Base-by-base conservation (phyloP, 1,140 invertebrate genomes). In the Sycobia sp. region DNA sequence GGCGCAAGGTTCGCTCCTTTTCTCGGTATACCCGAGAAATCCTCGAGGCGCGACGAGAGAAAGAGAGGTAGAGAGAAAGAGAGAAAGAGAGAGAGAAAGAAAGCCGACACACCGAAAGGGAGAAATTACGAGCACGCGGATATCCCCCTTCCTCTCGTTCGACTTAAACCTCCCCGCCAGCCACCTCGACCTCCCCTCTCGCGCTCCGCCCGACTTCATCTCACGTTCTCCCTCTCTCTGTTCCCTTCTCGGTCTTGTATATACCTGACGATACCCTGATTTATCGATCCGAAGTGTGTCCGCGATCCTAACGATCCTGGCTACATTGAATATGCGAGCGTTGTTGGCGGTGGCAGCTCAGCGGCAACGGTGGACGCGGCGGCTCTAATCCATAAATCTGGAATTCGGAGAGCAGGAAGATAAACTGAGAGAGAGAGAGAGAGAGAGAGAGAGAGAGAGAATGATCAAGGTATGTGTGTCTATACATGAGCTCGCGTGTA, bases 231-330 rank as follows among this genome's bases (percentile, higher is more conserved):
- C n/a, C n/a, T n/a, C n/a, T n/a, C n/a, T n/a, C n/a, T n/a, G n/a
- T n/a, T n/a, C n/a, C n/a, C n/a, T n/a, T n/a, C n/a, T n/a, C n/a
- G n/a, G n/a, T n/a, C n/a, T n/a, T 20, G 3, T 18, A 10, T 38
- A 18, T 36, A 46, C 43, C 62, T 49, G 62, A 58, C 62, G 62
- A 64, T 65, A 14, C 29, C 16, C 49, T 59, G 55, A 65, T 65
- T 65, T 65, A 65, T 65, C 62, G 61, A 47, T 53, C 25, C 25
- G 14, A 44, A 34, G 27, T 51, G 47, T 10, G 16, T 27, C 20
- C 34, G 47, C n/a, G 50, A 53, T 51, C 49, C 32, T 61, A 53
- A 61, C 25, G 27, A 61, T 53, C 49, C 22, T 25, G 8, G 27
- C 25, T 11, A 25, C 11, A 57, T 57, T 57, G 7, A 46, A 57